Evolutionary conservation across 2,888 invertebrate genomes (phyloP).

Genomic region (Epinotia demarniana): DNA sequence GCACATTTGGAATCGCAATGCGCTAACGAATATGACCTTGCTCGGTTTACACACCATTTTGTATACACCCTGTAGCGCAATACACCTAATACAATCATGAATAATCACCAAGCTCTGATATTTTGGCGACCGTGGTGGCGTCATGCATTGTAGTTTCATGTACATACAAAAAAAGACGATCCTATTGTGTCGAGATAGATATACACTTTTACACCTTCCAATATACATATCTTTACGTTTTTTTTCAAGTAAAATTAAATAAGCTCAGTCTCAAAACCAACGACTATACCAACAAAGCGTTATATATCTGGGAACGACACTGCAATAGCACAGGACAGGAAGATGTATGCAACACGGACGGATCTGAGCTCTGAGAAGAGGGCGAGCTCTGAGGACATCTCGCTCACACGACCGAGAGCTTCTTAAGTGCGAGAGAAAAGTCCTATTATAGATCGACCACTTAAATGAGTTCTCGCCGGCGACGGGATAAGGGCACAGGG

Average conservation of each 20-base stretch:
- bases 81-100: not conserved
- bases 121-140: not conserved
- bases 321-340: not conserved
- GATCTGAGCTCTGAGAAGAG: not conserved
- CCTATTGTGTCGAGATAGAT: not conserved
- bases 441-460: not conserved
- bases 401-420: not conserved
- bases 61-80: not conserved
- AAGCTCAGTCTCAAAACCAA: not conserved
- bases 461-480: not conserved
- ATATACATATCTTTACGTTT: no score
- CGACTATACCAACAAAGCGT: not conserved
- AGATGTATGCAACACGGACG: not conserved
- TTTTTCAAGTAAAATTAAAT: not conserved
- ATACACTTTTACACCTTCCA: no score
- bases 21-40: no score
- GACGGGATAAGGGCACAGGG: not conserved
- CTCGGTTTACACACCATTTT: no score
- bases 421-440: not conserved
- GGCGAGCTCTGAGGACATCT: not conserved
- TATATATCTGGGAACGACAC: not conserved
- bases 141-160: no score
- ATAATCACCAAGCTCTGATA: not conserved
- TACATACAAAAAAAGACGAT: not conserved
- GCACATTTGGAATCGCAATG: no score